phyloP scores from a whole-genome alignment of 92 coral and sea anemone genomes.

The Paramuricea clavata region DNA sequence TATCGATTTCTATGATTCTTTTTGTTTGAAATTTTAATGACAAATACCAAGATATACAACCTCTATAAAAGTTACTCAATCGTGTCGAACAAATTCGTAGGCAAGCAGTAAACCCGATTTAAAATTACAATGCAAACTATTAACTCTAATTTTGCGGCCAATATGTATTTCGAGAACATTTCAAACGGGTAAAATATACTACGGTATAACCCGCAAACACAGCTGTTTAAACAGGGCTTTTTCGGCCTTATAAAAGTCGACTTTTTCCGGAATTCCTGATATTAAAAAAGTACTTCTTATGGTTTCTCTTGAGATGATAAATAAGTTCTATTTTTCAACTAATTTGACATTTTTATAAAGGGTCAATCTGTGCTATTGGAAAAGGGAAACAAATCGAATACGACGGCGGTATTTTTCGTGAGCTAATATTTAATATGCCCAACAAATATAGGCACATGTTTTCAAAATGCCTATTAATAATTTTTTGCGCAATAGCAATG shows the following conservation, averaged over 20 bases:
- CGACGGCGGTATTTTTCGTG: neutral
- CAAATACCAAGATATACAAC: neutral
- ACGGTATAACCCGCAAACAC: neutral
- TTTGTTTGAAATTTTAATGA: neutral
- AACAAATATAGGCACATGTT: neutral
- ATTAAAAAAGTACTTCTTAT: neutral
- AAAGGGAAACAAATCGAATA: too few species aligned
- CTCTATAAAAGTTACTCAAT: neutral
- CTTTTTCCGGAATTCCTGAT: slow-evolving; percentile 5
- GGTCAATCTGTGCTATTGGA: too few species aligned
- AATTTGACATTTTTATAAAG: too few species aligned
- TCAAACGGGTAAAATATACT: neutral
- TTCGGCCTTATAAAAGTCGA: neutral
- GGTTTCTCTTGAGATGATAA: neutral
- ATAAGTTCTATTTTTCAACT: too few species aligned
- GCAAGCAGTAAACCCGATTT: neutral
- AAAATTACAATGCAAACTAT: neutral
- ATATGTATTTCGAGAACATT: neutral
- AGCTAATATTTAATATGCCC: neutral
- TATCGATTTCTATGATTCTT: neutral
- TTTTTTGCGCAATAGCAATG: neutral
- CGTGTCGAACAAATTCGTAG: neutral
- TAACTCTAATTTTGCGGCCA: neutral
- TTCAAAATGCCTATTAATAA: too few species aligned
- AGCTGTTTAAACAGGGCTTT: neutral